Evolutionary conservation across 1,140 invertebrate genomes (phyloP).

Genomic region (Archivesica marissinica): DNA sequence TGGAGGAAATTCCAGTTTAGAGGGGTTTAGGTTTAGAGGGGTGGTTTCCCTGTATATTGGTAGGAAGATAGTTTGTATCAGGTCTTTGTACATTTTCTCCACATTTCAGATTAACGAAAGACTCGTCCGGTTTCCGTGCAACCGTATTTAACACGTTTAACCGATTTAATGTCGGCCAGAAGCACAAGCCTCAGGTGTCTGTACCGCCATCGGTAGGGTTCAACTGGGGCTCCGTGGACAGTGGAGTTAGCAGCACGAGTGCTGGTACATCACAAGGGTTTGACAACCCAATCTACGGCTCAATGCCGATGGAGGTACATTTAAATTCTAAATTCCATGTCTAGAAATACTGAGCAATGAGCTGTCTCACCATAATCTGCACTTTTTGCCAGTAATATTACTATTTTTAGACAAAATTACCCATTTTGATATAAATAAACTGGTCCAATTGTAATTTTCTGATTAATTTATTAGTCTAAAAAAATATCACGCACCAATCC

Average conservation of each 20-base stretch:
- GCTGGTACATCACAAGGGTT: constrained; percentile 30
- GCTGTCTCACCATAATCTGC: background rate
- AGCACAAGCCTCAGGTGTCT: constrained; percentile 17
- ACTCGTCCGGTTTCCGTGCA: background rate
- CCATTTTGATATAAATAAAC: too few species aligned
- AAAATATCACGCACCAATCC: too few species aligned
- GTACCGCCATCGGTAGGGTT: constrained; percentile 20
- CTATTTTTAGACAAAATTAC: too few species aligned
- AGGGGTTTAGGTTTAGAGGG: too few species aligned
- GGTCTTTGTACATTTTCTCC: background rate
- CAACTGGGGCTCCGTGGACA: constrained; percentile 48
- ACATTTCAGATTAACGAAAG: background rate
- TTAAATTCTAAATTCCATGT: background rate
- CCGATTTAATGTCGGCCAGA: constrained; percentile 20
- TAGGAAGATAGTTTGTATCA: too few species aligned
- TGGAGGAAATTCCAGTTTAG: too few species aligned
- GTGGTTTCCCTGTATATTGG: too few species aligned
- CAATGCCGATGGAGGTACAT: background rate
- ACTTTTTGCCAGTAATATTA: too few species aligned
- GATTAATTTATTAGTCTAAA: too few species aligned
- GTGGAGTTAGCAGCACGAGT: constrained; percentile 21
- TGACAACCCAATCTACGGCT: constrained; percentile 50
- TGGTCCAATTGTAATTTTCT: too few species aligned
- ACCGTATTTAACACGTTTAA: constrained; percentile 44
- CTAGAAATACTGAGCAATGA: background rate